Evolutionary conservation across 2,888 invertebrate genomes (phyloP).

Genomic region (Syritta pipiens): DNA sequence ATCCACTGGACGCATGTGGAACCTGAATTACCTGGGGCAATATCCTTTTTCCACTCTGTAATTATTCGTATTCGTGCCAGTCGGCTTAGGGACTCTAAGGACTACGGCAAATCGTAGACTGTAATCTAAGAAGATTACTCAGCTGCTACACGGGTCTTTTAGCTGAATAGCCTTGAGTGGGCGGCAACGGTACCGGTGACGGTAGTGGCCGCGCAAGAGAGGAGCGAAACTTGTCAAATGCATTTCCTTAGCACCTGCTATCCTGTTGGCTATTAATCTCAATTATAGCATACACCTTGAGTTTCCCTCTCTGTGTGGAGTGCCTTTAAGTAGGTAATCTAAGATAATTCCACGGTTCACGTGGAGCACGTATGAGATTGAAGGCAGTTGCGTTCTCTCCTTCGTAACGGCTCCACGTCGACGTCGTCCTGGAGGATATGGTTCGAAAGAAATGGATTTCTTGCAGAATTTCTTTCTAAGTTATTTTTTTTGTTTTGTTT

Average conservation of each 20-base stretch:
- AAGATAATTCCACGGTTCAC: slow-evolving; percentile 8
- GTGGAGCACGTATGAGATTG: slow-evolving; percentile 8
- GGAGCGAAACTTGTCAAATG: slow-evolving; percentile 29
- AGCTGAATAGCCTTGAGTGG: slow-evolving; percentile 9
- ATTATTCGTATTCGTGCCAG: neutral
- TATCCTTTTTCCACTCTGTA: slow-evolving; percentile 13
- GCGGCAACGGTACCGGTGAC: neutral
- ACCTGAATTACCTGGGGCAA: neutral
- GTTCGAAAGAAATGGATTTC: neutral
- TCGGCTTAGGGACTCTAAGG: slow-evolving; percentile 10
- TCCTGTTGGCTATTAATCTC: slow-evolving; percentile 50
- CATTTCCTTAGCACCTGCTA: slow-evolving; percentile 36
- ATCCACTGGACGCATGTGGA: neutral
- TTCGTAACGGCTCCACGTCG: neutral
- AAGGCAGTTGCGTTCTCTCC: slow-evolving; percentile 5
- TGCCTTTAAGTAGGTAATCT: slow-evolving; percentile 27
- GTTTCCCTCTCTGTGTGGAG: slow-evolving; percentile 8
- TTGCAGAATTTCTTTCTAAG: neutral
- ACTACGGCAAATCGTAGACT: neutral
- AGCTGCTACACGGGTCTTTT: slow-evolving; percentile 20
- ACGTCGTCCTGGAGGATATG: slow-evolving; percentile 1
- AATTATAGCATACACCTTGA: slow-evolving; percentile 38
- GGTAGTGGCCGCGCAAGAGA: no score
- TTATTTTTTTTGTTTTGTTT: neutral
- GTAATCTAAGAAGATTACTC: slow-evolving; percentile 24